Evolutionary conservation across 2,888 invertebrate species (phyloP), one percentile per base, ranked within the genome.

Genomic region (Ferrisia virgata): DNA sequence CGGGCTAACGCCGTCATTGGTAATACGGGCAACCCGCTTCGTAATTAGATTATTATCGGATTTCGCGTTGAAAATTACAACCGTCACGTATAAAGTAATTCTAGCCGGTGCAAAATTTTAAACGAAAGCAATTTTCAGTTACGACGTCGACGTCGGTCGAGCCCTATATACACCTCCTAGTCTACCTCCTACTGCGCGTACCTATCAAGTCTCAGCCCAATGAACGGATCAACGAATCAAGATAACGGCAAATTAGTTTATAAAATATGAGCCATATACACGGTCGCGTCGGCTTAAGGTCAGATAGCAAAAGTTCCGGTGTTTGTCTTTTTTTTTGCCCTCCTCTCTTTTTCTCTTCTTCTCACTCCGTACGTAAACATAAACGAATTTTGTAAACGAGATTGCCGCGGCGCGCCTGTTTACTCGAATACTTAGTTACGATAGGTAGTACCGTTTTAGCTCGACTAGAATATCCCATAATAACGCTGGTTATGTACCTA

Each of bases 211-310:
- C n/a, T 2, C 47, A 11, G 47, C n/a, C 15, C 72, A 22, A 78
- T 39, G 78, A 78, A 78, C 78, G 78, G 78, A 78, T 78, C 78
- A 78, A 78, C 39, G 40, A 78, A 78, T 39, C 39, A 22, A 78
- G 78, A 78, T 78, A 78, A 78, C 78, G 78, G 78, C 78, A 78
- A 78, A 78, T 78, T 78, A 78, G 78, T 78, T 78, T 78, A 22
- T 78, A 78, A 78, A 78, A 39, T 78, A 78, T 78, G 39, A 22
- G n/a, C 78, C 36, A 76, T 76, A 36, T 39, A 25, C 31, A 36
- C 40, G 36, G 28, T 47, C 28, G 28, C 58, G 11, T 25, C 58
- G 58, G 22, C 28, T 64, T 28, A 64, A 64, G 58, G 58, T 64
- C 58, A 64, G 58, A 64, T 64, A 64, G 58, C 58, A 28, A 64